phyloP scores from a whole-genome alignment of 2,113 vertebrate genomes.

The Hyperoodon ampullatus region DNA sequence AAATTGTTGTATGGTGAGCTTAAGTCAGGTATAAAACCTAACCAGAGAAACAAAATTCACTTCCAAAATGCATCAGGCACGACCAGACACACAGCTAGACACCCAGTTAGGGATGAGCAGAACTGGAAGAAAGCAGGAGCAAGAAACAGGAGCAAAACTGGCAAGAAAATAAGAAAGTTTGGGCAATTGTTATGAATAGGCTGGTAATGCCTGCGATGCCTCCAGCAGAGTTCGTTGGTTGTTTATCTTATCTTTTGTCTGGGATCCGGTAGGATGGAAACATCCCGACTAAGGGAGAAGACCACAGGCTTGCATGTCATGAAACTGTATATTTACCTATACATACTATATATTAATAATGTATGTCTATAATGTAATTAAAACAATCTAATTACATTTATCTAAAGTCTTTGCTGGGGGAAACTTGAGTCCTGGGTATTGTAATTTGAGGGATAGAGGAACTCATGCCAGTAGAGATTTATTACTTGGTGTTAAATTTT shows the following conservation, averaged over 20 bases:
- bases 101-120: neutral
- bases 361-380: neutral
- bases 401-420: neutral
- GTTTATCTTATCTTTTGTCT: neutral
- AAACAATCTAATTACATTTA: neutral
- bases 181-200: neutral
- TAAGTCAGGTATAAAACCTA: neutral
- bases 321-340: neutral
- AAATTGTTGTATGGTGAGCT: neutral
- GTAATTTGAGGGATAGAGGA: neutral
- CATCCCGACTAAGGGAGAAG: neutral
- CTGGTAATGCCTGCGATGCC: neutral
- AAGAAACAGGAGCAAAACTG: neutral
- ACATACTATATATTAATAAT: neutral
- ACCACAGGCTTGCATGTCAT: neutral
- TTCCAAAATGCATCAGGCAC: neutral
- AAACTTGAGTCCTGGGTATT: neutral
- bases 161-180: neutral
- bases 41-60: neutral
- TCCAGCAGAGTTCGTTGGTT: neutral
- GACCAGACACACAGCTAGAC: neutral
- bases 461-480: neutral
- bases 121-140: neutral
- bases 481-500: neutral
- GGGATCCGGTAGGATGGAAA: neutral